These are phyloP conservation scores for Hemicordylus capensis DNA, from an alignment of 2,113 vertebrate species.

Conservation along the genomic window DNA sequence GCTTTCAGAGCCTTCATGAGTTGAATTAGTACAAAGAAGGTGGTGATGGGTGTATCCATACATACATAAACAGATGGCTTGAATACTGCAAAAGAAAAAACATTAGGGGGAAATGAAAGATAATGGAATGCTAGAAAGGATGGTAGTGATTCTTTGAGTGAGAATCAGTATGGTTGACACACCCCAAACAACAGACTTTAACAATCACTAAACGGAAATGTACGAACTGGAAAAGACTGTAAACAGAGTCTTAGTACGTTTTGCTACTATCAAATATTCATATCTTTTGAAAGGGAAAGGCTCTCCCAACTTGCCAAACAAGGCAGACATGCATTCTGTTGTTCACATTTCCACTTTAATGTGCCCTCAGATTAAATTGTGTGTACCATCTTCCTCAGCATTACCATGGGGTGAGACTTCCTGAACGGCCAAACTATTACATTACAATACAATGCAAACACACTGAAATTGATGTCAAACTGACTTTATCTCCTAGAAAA, in stretches of 20 bases:
- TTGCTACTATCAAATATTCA: background rate
- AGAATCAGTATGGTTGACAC: background rate
- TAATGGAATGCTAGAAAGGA: background rate
- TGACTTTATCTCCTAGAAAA: conserved; percentile 70
- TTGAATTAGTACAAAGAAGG: background rate
- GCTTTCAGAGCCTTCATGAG: background rate
- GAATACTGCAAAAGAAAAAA: background rate
- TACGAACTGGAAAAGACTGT: background rate
- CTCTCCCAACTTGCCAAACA: background rate
- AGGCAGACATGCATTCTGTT: background rate
- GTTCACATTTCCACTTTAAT: background rate
- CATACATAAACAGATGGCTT: background rate
- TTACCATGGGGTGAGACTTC: conserved; percentile 12
- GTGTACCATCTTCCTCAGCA: conserved; percentile 3
- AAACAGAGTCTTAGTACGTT: background rate
- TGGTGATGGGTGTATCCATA: background rate
- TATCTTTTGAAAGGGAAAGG: background rate
- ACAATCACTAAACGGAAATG: background rate
- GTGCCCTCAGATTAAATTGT: background rate
- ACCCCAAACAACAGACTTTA: background rate
- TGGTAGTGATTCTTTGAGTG: background rate
- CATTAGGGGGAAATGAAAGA: background rate
- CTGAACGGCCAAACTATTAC: conserved; percentile 48
- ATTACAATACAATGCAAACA: conserved; percentile 52
- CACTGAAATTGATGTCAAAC: conserved; percentile 69